Evolutionary conservation across 2,113 vertebrate genomes (phyloP).

Genomic region (Pangasianodon gigas): DNA sequence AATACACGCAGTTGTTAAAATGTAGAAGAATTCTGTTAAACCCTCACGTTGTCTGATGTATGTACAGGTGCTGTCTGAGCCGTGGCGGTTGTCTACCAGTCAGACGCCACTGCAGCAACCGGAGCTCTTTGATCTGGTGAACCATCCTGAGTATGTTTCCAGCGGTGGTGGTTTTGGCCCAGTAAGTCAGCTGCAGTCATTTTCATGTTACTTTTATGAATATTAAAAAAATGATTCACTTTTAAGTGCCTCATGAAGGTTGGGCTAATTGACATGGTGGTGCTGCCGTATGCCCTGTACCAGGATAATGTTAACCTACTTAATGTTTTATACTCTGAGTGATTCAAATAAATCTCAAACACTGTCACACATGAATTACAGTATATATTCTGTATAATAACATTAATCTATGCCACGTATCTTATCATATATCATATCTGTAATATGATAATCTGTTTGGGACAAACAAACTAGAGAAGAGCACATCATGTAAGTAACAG

Average conservation of each 20-base stretch:
- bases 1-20: background rate
- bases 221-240: background rate
- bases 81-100: conserved; percentile 94
- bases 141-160: conserved; percentile 81
- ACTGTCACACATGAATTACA: background rate
- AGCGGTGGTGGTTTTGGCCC: conserved; percentile 95
- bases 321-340: background rate
- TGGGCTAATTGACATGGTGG: background rate
- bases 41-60: background rate
- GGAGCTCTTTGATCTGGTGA: conserved; percentile 83
- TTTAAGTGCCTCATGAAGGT: background rate
- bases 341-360: background rate
- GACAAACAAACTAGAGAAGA: background rate
- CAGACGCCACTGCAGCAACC: conserved; percentile 91
- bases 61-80: conserved; percentile 89
- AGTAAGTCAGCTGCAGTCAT: conserved; percentile 71
- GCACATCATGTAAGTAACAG: background rate
- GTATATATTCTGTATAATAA: background rate
- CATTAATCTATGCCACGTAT: background rate
- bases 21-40: background rate
- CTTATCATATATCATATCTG: background rate
- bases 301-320: background rate
- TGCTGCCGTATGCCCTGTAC: background rate
- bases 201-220: background rate
- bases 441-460: background rate